A percentile compares a stretch with the other conserved stretches of the same genome.
Evolutionary conservation across 2,113 vertebrate species (phyloP).

Genomic region (Danio rerio): DNA sequence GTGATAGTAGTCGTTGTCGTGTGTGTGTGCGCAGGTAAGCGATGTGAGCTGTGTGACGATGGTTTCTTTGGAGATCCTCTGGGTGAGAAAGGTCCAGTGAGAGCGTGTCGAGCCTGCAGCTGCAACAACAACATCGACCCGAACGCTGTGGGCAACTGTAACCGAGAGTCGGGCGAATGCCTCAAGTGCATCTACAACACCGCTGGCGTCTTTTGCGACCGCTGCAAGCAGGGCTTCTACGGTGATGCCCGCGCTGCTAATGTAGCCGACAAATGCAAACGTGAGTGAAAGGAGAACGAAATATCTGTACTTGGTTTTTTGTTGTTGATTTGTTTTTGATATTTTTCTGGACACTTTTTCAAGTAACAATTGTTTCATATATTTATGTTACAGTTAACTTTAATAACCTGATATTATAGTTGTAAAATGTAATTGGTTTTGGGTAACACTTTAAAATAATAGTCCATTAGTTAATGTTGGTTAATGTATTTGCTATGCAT

Average conservation of each 20-base stretch:
- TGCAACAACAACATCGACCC: conserved; percentile 95
- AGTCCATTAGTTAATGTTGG: too few species aligned
- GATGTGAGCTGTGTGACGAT: conserved; percentile 95
- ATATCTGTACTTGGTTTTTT: too few species aligned
- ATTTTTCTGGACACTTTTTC: too few species aligned
- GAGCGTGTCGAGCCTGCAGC: conserved; percentile 86
- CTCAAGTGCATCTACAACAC: conserved; percentile 93
- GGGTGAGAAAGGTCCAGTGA: conserved; percentile 75
- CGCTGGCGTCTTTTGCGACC: conserved; percentile 84
- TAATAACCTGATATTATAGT: too few species aligned
- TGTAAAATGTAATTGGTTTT: too few species aligned
- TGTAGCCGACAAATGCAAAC: conserved; percentile 85
- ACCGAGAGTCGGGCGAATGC: conserved; percentile 85
- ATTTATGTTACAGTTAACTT: too few species aligned
- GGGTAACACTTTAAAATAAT: too few species aligned
- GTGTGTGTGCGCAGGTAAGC: conserved; percentile 79
- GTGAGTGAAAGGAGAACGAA: conserved; percentile 65
- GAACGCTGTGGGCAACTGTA: conserved; percentile 86
- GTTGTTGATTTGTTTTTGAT: background rate
- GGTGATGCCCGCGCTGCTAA: conserved; percentile 83
- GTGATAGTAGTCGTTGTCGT: too few species aligned
- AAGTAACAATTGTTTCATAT: too few species aligned
- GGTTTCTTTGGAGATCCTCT: conserved; percentile 93
- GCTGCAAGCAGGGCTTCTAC: conserved; percentile 87
- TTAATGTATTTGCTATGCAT: too few species aligned